Evolutionary conservation across 2,113 vertebrate genomes (phyloP), one percentile per base, ranked within the genome.

Genomic region (Microcebus murinus): DNA sequence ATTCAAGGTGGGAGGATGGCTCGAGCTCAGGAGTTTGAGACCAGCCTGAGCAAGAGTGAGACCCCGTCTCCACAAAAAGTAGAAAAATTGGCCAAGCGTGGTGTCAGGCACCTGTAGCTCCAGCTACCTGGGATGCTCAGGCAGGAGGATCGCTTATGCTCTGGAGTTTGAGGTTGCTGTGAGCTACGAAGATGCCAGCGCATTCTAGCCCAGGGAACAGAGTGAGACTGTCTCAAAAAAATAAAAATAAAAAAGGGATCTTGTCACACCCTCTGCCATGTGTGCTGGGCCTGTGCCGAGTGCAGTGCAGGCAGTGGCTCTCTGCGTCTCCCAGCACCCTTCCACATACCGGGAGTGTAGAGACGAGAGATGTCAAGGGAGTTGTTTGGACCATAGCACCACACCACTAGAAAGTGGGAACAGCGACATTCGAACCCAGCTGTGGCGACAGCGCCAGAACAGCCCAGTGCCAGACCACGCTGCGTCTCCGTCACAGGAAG

Each of bases 251-350:
- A 14, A 9, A 7, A 31, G 31, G 36, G 13, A 8, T 45, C 74
- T 71, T 1, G 5, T 27, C 45, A 25, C 71, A 74, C 7, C 25
- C 1, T 17, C 9, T 12, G 61, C 25, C 7, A 1, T 5, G 8
- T 13, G 36, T 13, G 18, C 1, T 2, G 31, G 81, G 67, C 0
- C 57, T 0, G 4, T 21, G 59, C 81, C 18, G 0, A 2, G 23
- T 3, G 23, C 45, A n/a, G 4, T 14, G 6, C 4, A 0, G 12
- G 18, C 59, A 55, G 4, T 1, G 17, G 70, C 34, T 36, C n/a
- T 85, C 25, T 1, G 3, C 3, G 1, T 5, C 48, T 50, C 90
- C 21, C 21, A 6, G 4, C 31, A 34, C n/a, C 74, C 61, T 71
- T 39, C 34, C 15, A 57, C 71, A 90, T 11, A 3, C 20, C 1